Evolutionary conservation across 2,888 invertebrate species (phyloP).

Genomic region (Pachydiplax longipennis): DNA sequence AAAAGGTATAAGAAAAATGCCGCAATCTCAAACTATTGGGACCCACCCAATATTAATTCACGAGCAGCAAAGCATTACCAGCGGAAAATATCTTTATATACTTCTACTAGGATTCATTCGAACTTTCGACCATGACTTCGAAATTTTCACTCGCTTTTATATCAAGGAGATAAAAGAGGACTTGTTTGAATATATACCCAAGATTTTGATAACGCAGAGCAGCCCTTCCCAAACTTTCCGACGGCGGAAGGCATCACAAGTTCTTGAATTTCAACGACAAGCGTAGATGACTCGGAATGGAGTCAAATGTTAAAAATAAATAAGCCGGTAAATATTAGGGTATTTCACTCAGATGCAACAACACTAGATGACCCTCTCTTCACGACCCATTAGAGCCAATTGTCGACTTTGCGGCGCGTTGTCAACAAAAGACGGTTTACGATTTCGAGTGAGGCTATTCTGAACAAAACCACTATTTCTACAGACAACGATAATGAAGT

Average conservation of each 20-base stretch:
- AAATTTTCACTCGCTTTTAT: too few species aligned
- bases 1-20: background rate
- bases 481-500: background rate
- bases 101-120: too few species aligned
- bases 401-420: background rate
- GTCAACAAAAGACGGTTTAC: background rate
- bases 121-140: too few species aligned
- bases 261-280: background rate
- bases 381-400: slow-evolving; percentile 10
- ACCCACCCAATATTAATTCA: background rate
- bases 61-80: too few species aligned
- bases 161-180: too few species aligned
- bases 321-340: background rate
- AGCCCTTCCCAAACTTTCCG: too few species aligned
- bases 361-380: background rate
- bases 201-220: too few species aligned
- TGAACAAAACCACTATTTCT: background rate
- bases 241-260: too few species aligned
- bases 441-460: background rate
- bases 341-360: background rate
- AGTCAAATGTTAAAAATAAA: too few species aligned
- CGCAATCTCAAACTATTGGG: background rate
- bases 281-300: too few species aligned
- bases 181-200: too few species aligned
- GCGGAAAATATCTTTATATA: too few species aligned